Conservation (phyloP, 2,888 invertebrate species). For the Pimpla rufipes region DNA sequence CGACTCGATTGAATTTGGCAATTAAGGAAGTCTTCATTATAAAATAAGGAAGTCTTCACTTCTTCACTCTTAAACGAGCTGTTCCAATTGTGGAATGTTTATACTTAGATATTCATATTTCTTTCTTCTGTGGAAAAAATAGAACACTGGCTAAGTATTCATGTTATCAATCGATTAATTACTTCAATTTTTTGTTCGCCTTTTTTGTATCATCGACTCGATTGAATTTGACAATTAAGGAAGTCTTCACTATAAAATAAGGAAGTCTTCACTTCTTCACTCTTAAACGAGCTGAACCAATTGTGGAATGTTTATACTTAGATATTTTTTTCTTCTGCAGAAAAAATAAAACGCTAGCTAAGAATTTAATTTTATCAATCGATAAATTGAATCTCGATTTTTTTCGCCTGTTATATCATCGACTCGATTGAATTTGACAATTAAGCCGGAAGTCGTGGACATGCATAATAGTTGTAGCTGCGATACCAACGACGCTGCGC, state of each 20-base stretch:
- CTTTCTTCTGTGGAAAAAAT: too few relatives aligned
- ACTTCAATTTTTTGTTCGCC: neutral
- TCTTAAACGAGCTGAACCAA: too few relatives aligned
- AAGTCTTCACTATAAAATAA: too few relatives aligned
- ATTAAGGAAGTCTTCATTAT: too few relatives aligned
- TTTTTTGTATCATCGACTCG: neutral
- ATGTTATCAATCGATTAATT: neutral
- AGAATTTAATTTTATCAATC: neutral
- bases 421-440: neutral
- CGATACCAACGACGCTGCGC: neutral
- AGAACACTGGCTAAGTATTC: neutral
- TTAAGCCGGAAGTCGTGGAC: neutral
- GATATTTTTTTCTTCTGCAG: neutral
- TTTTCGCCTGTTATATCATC: neutral
- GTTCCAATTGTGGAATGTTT: neutral
- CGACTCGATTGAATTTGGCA: neutral
- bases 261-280: too few relatives aligned
- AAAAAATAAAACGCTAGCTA: neutral
- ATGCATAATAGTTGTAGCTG: neutral
- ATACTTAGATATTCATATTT: neutral
- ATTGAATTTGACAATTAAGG: neutral
- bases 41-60: too few relatives aligned
- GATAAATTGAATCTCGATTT: neutral
- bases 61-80: too few relatives aligned
- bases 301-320: neutral